Base-by-base conservation (phyloP, 2,888 invertebrate genomes). In the Tricholauxania praeusta region DNA sequence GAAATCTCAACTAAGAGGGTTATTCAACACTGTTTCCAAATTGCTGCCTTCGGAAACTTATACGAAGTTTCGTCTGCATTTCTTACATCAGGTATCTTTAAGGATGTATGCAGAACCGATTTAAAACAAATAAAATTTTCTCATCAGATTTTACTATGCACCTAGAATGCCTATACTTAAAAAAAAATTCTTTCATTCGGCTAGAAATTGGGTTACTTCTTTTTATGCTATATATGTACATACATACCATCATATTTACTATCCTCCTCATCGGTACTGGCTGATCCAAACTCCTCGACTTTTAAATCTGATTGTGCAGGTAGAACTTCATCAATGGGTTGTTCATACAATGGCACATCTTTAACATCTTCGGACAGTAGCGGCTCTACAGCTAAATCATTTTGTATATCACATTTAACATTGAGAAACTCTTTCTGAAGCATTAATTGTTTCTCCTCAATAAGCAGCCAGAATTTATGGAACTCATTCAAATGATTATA, bases 401-500 rank as follows among this genome's bases (percentile, higher is more conserved):
- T 19, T n/a, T 48, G 17, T 0, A 39, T 8, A 62, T 15, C 17
- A 53, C 64, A 19, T 64, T 65, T 51, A 32, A 51, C 19, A 22
- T 49, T 49, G 1, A 15, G 15, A 12, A 65, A n/a, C 8, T 28
- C 51, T 15, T 17, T 22, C 39, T 39, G 52, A 12, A 66, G 17
- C 6, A 53, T 39, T 14, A 28, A 17, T n/a, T 66, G 66, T 39
- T 66, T 15, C 28, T 66, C 15, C 5, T 66, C 66, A 15, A 66
- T 52, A 55, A 22, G 57, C 15, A 12, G 17, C 19, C 55, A 57
- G 55, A 55, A 67, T 57, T 55, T 14, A 48, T 57, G 47, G 48
- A 67, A 67, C 12, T 47, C 67, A 55, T 32, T 67, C 3, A 67
- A 55, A 1, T 48, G 47, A 32, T 67, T 55, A 15, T 7, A 66